phyloP scores from a whole-genome alignment of 2,797 vertebrate genomes.

The Danio albolineatus region DNA sequence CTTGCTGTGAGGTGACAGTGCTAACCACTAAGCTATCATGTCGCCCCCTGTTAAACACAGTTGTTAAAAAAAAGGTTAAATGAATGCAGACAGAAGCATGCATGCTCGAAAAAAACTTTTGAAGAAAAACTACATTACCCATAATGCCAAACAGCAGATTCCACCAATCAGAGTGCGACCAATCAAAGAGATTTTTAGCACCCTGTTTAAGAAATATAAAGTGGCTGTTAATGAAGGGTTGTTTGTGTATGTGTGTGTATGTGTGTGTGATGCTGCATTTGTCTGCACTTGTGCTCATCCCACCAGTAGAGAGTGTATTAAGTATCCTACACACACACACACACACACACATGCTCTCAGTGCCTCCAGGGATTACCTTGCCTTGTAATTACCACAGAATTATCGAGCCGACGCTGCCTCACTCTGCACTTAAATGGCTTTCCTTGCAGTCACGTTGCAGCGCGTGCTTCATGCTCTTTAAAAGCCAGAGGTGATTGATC shows the following conservation, averaged over 20 bases:
- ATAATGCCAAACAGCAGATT: no score
- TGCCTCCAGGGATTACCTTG: slow-evolving; percentile 83
- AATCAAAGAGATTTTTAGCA: no score
- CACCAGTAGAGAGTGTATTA: slow-evolving; percentile 73
- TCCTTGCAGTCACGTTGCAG: slow-evolving; percentile 70
- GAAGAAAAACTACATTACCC: no score
- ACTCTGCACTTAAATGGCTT: slow-evolving; percentile 83
- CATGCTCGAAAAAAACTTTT: no score
- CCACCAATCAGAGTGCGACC: no score
- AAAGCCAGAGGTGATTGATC: slow-evolving; percentile 49
- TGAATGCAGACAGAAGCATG: no score
- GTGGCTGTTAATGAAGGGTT: no score
- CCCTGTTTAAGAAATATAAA: no score
- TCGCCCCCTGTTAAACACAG: no score
- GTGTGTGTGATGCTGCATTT: slow-evolving; percentile 47
- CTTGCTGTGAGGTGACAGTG: no score
- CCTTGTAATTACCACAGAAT: slow-evolving; percentile 89
- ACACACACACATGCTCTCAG: slow-evolving; percentile 8
- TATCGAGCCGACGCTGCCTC: slow-evolving; percentile 83
- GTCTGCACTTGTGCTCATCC: slow-evolving; percentile 57
- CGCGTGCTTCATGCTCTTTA: slow-evolving; percentile 45
- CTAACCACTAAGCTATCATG: no score
- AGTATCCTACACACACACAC: slow-evolving; percentile 71
- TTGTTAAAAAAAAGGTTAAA: no score
- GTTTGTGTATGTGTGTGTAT: background rate